A percentile compares a stretch with the other conserved stretches of the same genome.
Evolutionary conservation across 92 coral and sea anemone species (phyloP).

Genomic region (Porites rus): DNA sequence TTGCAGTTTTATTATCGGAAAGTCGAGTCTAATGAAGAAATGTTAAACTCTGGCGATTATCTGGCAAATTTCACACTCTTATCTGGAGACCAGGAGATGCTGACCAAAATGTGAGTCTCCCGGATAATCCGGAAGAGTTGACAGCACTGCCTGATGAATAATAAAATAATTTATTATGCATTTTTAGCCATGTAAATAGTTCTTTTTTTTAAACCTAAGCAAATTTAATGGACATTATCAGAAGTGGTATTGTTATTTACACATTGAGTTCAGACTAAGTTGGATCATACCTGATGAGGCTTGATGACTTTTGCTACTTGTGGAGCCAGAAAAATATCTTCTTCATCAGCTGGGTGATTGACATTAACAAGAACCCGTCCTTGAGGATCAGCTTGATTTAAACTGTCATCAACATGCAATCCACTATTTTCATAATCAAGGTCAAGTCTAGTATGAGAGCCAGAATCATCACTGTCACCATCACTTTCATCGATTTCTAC

Average conservation of each 20-base stretch:
- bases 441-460: not conserved
- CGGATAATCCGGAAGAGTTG: no score
- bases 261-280: not conserved
- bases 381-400: conserved; percentile 73
- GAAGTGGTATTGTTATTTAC: not conserved
- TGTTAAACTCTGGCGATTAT: no score
- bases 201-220: no score
- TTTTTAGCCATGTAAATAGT: no score
- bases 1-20: no score
- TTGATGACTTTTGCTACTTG: conserved; percentile 80
- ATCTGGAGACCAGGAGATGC: no score
- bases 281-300: conserved; percentile 89
- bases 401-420: conserved; percentile 81
- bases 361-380: conserved; percentile 91
- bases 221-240: not conserved
- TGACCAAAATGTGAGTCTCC: no score
- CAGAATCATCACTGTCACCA: conserved; percentile 30
- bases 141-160: no score
- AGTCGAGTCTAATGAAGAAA: no score
- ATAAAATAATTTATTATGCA: no score
- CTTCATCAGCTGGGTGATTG: conserved; percentile 90
- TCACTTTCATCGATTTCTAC: conserved; percentile 49
- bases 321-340: conserved; percentile 88
- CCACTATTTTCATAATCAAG: conserved; percentile 92
- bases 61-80: no score